phyloP scores from a whole-genome alignment of 2,888 invertebrate species.

The Marronus borbonicus region DNA sequence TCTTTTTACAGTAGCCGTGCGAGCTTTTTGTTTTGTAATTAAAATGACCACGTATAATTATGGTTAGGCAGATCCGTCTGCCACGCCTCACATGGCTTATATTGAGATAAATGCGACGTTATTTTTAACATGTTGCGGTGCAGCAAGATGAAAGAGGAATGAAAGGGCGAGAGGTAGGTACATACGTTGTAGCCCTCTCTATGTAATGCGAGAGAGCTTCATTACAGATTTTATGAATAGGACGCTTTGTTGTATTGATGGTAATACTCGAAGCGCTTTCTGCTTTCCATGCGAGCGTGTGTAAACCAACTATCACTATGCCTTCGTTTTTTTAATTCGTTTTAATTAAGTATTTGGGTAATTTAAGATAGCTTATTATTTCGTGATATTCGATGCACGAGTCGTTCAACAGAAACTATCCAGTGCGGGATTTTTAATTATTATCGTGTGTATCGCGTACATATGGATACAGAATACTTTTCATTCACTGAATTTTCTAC shows the following conservation, averaged over 20 bases:
- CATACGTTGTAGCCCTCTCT: conserved; percentile 16
- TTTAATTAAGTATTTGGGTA: conserved; percentile 30
- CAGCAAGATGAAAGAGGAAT: background rate
- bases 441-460: too few species aligned
- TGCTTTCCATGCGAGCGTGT: conserved; percentile 6
- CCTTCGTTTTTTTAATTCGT: conserved; percentile 25
- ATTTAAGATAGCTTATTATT: background rate
- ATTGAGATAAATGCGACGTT: conserved; percentile 61
- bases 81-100: conserved; percentile 57
- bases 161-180: conserved; percentile 17
- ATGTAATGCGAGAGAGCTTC: conserved; percentile 35
- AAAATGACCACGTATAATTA: conserved; percentile 65
- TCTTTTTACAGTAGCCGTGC: conserved; percentile 58
- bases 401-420: too few species aligned
- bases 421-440: too few species aligned
- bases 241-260: conserved; percentile 36
- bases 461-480: too few species aligned
- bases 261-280: background rate
- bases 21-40: conserved; percentile 63
- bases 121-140: conserved; percentile 56
- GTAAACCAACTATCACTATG: background rate
- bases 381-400: too few species aligned
- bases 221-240: conserved; percentile 47
- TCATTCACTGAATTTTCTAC: too few species aligned
- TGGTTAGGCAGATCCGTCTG: conserved; percentile 59